Evolutionary conservation across 92 coral and sea anemone genomes (phyloP), one percentile per base, ranked within the genome.

Genomic region (Pocillopora grandis): DNA sequence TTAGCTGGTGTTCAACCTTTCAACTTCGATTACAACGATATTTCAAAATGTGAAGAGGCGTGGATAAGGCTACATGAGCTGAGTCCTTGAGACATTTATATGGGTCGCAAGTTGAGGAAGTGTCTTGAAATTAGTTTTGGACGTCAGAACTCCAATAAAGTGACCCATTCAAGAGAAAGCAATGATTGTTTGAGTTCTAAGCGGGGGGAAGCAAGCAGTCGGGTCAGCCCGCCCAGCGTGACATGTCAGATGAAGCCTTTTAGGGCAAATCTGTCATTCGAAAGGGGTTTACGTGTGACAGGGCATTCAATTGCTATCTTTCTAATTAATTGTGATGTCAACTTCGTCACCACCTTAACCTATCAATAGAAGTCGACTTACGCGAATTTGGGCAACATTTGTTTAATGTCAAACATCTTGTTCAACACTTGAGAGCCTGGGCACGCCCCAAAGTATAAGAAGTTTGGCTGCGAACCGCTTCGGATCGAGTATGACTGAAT

Each of bases 401-500:
- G 98, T 92, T 94, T 91, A 87, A 91, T 92, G 98, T 94, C 98
- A 94, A 94, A 94, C 95, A 94, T 89, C 95, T 94, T 94, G 95
- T 92, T 94, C 98, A 89, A 86, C 85, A 91, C 87, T 94, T 80
- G 93, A 94, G 98, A 90, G 98, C 87, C 92, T 89, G 86, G 95
- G 88, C 95, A 91, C 95, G 91, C 95, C 95, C 93, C 87, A 85
- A 92, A 85, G 84, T 84, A 92, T 94, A 92, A 89, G 86, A 90
- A 88, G 92, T 89, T 87, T 42, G 52, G 90, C 88, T 88, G 79
- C 76, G 87, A 80, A 64, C 80, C 89, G 86, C 80, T 87, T 83
- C 84, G 86, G 91, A 88, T 86, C 88, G 88, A 86, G 93, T 90
- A 91, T 94, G 95, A 87, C 90, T 93, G 93, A 85, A 79, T 89